Conservation (phyloP, 2,113 vertebrate species). For the Caretta caretta region DNA sequence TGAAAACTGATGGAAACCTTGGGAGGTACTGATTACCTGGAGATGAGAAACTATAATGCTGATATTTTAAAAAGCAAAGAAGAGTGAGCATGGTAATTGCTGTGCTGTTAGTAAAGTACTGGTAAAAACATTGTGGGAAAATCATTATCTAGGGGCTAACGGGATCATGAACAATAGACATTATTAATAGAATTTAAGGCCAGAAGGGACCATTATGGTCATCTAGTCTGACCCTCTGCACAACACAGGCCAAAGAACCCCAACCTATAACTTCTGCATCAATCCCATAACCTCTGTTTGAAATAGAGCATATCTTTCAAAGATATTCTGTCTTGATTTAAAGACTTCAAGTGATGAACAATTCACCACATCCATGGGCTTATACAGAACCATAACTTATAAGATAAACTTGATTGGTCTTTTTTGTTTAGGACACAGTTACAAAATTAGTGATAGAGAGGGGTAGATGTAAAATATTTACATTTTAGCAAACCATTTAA, state of each 20-base stretch:
- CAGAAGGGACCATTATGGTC: not conserved
- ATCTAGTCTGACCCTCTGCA: not conserved
- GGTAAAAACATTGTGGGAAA: not conserved
- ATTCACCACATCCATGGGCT: rapidly evolving
- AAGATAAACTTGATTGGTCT: rapidly evolving
- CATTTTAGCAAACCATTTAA: not conserved
- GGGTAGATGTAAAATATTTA: not conserved
- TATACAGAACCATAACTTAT: not conserved
- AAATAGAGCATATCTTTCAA: not conserved
- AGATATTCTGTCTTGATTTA: not conserved
- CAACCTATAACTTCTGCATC: not conserved
- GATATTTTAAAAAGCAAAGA: not conserved
- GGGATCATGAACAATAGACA: not conserved
- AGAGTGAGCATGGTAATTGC: not conserved
- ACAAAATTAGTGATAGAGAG: not conserved
- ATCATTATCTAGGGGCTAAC: not conserved
- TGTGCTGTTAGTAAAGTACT: not conserved
- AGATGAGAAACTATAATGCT: not conserved
- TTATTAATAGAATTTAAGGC: not conserved
- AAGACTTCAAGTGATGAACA: not conserved
- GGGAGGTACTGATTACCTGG: not conserved
- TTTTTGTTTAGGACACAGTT: not conserved
- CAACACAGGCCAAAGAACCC: not conserved
- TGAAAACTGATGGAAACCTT: not conserved
- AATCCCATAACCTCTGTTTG: not conserved